These are phyloP conservation scores for Nannoperca obscura DNA, from an alignment of 2,797 vertebrate species.

Conservation along the genomic window DNA sequence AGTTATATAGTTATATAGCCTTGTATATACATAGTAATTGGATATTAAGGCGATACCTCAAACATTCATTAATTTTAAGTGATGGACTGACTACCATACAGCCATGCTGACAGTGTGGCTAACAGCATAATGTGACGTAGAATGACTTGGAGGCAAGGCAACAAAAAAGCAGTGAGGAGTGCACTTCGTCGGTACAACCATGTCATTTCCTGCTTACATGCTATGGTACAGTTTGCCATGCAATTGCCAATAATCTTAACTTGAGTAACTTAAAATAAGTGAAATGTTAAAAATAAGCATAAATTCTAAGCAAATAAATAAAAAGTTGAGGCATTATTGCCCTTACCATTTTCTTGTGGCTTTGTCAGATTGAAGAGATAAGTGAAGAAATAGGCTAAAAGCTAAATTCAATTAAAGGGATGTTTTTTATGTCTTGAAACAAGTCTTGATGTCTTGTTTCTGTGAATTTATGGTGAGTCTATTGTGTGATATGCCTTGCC, in stretches of 20 bases:
- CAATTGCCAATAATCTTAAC: neutral
- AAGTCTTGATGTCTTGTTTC: neutral
- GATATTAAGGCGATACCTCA: no score
- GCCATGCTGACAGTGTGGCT: neutral
- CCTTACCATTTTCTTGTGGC: slow-evolving; percentile 4
- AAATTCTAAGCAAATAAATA: neutral
- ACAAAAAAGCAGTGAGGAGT: neutral
- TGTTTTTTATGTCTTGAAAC: slow-evolving; percentile 9
- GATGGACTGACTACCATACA: neutral
- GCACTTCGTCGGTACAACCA: no score
- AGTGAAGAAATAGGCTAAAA: slow-evolving; percentile 28
- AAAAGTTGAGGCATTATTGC: slow-evolving; percentile 12
- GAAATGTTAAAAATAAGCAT: slow-evolving; percentile 5
- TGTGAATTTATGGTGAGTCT: slow-evolving; percentile 38
- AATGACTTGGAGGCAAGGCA: neutral
- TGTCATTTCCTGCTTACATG: neutral
- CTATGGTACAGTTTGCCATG: neutral
- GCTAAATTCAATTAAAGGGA: slow-evolving; percentile 46
- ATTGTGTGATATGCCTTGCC: slow-evolving; percentile 36
- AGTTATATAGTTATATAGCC: no score
- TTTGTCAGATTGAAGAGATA: slow-evolving; percentile 7
- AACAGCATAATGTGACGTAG: no score
- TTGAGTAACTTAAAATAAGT: neutral
- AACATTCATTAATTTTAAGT: no score
- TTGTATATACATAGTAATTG: no score